phyloP scores from a whole-genome alignment of 2,888 invertebrate species.

The Pogonocherus hispidulus region DNA sequence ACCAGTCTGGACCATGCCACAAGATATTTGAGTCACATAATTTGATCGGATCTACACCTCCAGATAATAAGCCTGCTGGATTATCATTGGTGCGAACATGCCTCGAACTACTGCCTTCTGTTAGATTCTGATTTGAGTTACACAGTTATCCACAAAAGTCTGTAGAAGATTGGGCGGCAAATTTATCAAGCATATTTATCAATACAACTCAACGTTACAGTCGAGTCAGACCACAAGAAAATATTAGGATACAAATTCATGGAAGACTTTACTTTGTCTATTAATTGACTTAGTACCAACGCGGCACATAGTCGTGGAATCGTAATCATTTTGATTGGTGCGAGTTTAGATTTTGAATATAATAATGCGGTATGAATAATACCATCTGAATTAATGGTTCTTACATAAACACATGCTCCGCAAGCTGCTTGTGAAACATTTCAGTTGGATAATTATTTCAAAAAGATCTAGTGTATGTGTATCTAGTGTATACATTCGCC shows the following conservation, averaged over 20 bases:
- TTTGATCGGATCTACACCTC: neutral
- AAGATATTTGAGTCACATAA: neutral
- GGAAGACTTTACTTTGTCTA: neutral
- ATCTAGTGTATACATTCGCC: no score
- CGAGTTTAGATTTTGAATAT: neutral
- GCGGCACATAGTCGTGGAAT: neutral
- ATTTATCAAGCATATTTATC: no score
- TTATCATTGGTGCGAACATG: neutral
- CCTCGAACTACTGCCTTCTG: neutral
- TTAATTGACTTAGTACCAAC: neutral
- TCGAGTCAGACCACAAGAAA: neutral
- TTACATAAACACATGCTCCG: neutral
- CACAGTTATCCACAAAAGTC: neutral
- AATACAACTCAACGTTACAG: neutral
- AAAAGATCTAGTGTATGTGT: no score
- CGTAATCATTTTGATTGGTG: neutral
- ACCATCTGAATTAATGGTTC: neutral
- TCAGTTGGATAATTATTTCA: no score
- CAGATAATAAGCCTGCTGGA: neutral
- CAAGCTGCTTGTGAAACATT: neutral
- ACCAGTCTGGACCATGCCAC: neutral
- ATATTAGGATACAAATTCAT: neutral
- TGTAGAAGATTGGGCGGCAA: neutral
- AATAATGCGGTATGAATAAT: neutral
- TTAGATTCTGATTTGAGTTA: neutral